Percentiles rank a stretch among this genome's conserved stretches.
phyloP scores from a whole-genome alignment of 2,888 invertebrate species.

The Lasius fuliginosus region DNA sequence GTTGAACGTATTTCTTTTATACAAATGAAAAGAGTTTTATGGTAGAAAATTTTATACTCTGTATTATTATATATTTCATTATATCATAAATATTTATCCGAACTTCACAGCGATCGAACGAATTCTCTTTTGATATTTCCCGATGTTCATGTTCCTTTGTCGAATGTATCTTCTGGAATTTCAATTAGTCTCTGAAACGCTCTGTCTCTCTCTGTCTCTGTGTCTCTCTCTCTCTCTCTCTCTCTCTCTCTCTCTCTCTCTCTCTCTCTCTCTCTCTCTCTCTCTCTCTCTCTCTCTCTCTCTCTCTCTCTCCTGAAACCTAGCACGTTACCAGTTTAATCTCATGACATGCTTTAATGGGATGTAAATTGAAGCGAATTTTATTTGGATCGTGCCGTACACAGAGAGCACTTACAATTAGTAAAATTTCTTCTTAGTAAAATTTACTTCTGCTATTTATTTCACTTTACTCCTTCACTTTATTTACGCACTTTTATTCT shows the following conservation, averaged over 20 bases:
- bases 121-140: not conserved
- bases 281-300: not conserved
- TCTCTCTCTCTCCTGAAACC: not conserved
- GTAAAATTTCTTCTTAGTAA: not conserved
- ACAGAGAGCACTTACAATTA: not conserved
- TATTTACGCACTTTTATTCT: not conserved
- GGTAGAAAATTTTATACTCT: not conserved
- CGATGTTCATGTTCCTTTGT: not conserved
- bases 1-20: not conserved
- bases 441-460: not conserved
- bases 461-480: not conserved
- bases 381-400: not conserved
- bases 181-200: not conserved
- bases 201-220: not conserved
- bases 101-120: not conserved
- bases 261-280: not conserved
- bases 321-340: slow-evolving; percentile 6
- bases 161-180: slow-evolving; percentile 18
- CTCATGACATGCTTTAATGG: slow-evolving; percentile 4
- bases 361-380: slow-evolving; percentile 10
- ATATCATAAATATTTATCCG: not conserved
- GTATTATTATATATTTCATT: not conserved
- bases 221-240: not conserved
- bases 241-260: not conserved
- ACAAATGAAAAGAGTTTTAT: not conserved